Conservation (phyloP, 2,113 vertebrate species). For the Haemorhous mexicanus region DNA sequence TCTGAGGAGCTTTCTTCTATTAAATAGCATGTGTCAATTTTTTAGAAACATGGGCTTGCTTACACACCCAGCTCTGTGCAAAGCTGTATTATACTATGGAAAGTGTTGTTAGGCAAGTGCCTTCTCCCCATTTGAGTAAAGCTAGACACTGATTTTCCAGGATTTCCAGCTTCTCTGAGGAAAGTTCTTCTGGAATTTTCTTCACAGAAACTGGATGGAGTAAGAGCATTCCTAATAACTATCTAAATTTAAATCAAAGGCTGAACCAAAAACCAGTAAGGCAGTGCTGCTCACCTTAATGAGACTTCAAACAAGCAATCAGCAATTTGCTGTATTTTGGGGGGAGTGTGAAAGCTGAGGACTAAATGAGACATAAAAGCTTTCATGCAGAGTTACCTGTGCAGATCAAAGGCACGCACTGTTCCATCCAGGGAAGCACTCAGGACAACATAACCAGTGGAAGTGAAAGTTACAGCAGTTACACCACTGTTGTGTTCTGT, state of each 20-base stretch:
- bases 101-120: not conserved
- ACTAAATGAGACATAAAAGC: not conserved
- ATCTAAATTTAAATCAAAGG: not conserved
- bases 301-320: not conserved
- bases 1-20: not conserved
- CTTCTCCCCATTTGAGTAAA: not conserved
- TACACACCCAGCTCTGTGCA: not conserved
- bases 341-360: not conserved
- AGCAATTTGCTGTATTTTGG: not conserved
- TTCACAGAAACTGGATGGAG: not conserved
- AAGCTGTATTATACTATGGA: not conserved
- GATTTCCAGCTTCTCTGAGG: not conserved
- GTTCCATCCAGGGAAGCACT: slow-evolving; percentile 95
- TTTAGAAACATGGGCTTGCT: not conserved
- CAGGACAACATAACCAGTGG: slow-evolving; percentile 86
- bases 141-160: not conserved
- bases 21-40: not conserved
- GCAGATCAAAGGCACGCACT: slow-evolving; percentile 92
- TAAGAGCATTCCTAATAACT: not conserved
- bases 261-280: not conserved
- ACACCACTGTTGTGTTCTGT: slow-evolving; percentile 91
- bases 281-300: not conserved
- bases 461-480: slow-evolving; percentile 85
- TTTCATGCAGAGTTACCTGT: slow-evolving; percentile 77
- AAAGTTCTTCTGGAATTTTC: not conserved